Base-by-base conservation (phyloP, 2,888 invertebrate genomes). In the Apodemia mormo region DNA sequence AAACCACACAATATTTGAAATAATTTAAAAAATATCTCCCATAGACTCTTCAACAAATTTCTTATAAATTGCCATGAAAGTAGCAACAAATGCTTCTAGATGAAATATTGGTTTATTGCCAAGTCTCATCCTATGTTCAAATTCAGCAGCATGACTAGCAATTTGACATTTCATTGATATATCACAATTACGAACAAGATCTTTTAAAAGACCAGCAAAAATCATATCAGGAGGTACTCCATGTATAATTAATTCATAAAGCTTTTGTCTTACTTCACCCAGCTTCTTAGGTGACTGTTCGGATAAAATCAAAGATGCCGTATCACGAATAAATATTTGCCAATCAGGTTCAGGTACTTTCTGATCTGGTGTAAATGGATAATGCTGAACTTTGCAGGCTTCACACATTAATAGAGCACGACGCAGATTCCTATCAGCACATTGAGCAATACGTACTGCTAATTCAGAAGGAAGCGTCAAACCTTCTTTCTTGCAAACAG, bases 31-130 rank as follows among this genome's bases (percentile, higher is more conserved):
- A 67, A 91, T 94, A 80, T 92, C 95, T 69, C 94, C 94, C 76
- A 96, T 82, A 33, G 95, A 94, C 79, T 96, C 96, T 83, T 97
- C 97, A 85, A 98, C 94, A 85, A 97, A 98, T 79, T 96, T 96
- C 82, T 98, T 97, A 85, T 98, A 99, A 77, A 98, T 96, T 52
- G 96, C 95, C 99, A 99, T 99, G 85, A 99, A 99, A 79, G 97
- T 97, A 0, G 98, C 98, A 66, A 99, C 96, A 93, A 99, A 99
- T 2, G 99, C 99, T 89, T 99, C 99, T 68, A 99, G 93, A 86
- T 99, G 99, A 82, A 98, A 99, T 79, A 99, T 99, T 33, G 97
- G 95, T 89, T 99, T 99, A 79, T 97, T 97, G 29, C 99, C 99
- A 70, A 96, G 95, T 80, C 97, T 96, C 95, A 99, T 96, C 77